Evolutionary conservation across 2,797 vertebrate genomes (phyloP), one percentile per base, ranked within the genome.

Genomic region (Galagoides demidoff): DNA sequence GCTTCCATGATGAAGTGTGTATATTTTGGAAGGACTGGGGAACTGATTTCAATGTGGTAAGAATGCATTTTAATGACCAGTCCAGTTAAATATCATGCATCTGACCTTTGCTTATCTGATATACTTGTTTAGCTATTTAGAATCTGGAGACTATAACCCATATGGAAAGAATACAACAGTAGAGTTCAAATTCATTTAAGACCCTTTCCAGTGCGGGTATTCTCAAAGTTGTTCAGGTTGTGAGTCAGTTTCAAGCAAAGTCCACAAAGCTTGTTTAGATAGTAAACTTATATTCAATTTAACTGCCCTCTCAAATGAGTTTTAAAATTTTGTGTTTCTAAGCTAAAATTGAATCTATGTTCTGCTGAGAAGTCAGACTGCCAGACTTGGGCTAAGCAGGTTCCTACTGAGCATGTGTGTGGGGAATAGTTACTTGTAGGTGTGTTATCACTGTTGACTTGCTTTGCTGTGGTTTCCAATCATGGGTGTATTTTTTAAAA

Each of bases 81-180:
- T 34, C 2, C 25, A 70, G 29, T 79, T 84, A 79, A 93, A 63
- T 31, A 55, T 5, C 34, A n/a, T 17, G 8, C 55, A 31, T 49
- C 49, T 78, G 55, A 68, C 34, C 37, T 27, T 90, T 63, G 61
- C 25, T 79, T 93, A 59, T 90, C 71, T 94, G 43, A 78, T 68
- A 49, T 94, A 27, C 49, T 94, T 73, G 31, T 89, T 79, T 68
- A 89, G 27, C 34, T n/a, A 25, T 61, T 91, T 93, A 68, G 63
- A 74, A 86, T 94, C 20, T 43, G 12, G 23, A 76, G 20, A 76
- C 34, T 73, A 1, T 85, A 37, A 63, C 20, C 73, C 31, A 93
- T 20, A 45, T 49, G 73, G 25, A 43, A 71, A 61, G 64, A 79
- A 92, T 7, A 37, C 7, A 68, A 23, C 12, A n/a, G 19, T 12